Evolutionary conservation across 2,888 invertebrate species (phyloP), one percentile per base, ranked within the genome.

Genomic region (Drosophila leonis): DNA sequence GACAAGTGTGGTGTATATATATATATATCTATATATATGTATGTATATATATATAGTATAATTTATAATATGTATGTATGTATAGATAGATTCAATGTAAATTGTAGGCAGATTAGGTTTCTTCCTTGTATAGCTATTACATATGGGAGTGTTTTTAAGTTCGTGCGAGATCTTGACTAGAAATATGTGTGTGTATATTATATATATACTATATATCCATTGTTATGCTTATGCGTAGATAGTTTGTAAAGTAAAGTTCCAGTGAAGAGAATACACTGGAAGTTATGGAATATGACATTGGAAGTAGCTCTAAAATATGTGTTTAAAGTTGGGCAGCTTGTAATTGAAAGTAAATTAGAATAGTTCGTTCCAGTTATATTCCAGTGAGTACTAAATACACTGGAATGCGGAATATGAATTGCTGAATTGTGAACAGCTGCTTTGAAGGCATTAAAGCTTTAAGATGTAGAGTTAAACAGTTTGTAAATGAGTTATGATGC

Each of bases 71-170:
- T 85, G 70, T 71, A 82, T 78, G 59, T 71, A 61, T 70, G 37
- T 35, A 62, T 67, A 77, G 67, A 75, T 29, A 52, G 65, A 42
- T 69, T 72, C 55, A 46, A 75, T 84, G 80, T 84, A 89, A 87
- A 80, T 82, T 80, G 69, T 82, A 86, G 86, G 89, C 86, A 86
- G 86, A 84, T 84, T 83, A 82, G 87, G 85, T 80, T 84, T 60
- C 68, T 76, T 74, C 62, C 70, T 52, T 33, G 33, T 72, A 65
- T 61, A 41, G 67, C 48, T 52, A 35, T 56, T 42, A 37, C 49
- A 48, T 44, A 52, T 33, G 72, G 49, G 60, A 55, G 31, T 63
- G 51, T 55, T 31, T 29, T 57, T 33, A 44, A 51, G 62, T 78
- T 73, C 69, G 75, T 75, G 73, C 66, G 80, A 80, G 87, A 82